Evolutionary conservation across 2,888 invertebrate species (phyloP), one percentile per base, ranked within the genome.

Genomic region (Yponomeuta cagnagella): DNA sequence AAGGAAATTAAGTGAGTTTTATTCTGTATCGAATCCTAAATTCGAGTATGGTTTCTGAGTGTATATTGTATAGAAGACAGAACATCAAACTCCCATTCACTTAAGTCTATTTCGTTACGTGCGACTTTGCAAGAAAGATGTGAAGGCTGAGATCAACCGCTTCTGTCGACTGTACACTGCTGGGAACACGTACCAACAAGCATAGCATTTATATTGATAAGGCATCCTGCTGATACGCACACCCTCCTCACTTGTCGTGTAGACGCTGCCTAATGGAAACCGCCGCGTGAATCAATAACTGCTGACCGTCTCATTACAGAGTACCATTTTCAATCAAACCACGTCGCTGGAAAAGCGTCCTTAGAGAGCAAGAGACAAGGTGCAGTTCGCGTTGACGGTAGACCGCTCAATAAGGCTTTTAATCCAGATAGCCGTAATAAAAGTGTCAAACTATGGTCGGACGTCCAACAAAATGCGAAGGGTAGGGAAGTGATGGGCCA

Each of bases 231-330:
- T 80, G 81, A 82, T 75, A 79, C 79, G 76, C 81, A 78, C 76
- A 75, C 72, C 77, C 70, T 64, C n/a, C 70, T 64, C 70, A 68
- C 68, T 71, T 63, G 67, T 70, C 70, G 48, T 64, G 71, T 63
- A 43, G 66, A 23, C 68, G 66, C 43, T 31, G 58, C 71, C 63
- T 71, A 68, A 71, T 71, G 71, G 68, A 71, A 30, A 58, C 23
- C 52, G 33, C 63, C 63, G 63, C 71, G 85, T 82, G 89, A 90
- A 90, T 90, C 90, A 90, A 90, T 90, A 90, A 87, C 87, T 86
- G 86, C 89, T 89, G 90, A 88, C 90, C 89, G 82, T 82, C 87
- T 90, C 89, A 90, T 90, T 90, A 90, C 86, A 81, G 80, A 81
- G 71, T 80, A 83, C 78, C 80, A 82, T 84, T 84, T 88, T 85